Base-by-base conservation (phyloP, 2,888 invertebrate species). In the Rutpela maculata region DNA sequence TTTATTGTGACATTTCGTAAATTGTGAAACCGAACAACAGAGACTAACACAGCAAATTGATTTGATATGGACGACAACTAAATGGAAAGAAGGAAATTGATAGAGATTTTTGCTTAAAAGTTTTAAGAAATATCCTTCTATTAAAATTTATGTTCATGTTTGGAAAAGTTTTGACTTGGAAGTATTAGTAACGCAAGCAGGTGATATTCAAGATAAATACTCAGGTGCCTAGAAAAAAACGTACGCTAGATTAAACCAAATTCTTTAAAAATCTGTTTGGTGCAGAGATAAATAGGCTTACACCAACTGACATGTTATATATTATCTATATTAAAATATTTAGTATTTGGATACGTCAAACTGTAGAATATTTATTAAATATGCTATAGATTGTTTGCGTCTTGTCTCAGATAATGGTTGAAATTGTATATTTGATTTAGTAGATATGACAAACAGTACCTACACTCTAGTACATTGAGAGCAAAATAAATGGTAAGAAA, bases 1-100 rank as follows among this genome's bases (percentile, higher is more conserved):
- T 70, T 70, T 70, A 70, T 70, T 59, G 70, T 59, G 70, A 70
- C 70, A 35, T 22, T 60, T 60, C 17, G 19, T 17, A 18, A 59
- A 62, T 60, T 70, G 70, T 59, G 70, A 62, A 60, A 60, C 19
- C 38, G 65, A 38, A 38, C 6, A 19, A 15, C 12, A 66, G 43
- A 19, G 38, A n/a, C 19, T 38, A 19, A 70, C 70, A 35, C 59
- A 35, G 62, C 26, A 50, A 70, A 70, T 70, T 59, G 70, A 60
- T 70, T 70, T 35, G 70, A 18, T 43, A 70, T 59, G 59, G 60
- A 19, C 22, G 66, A 66, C 50, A 50, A 19, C 43, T 50, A 17
- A n/a, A 19, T 26, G 26, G 22, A 50, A 50, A 50, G 19, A 50
- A 26, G 19, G 19, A 55, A 31, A 35, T 65, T 35, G 18, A 65